Evolutionary conservation across 2,888 invertebrate genomes (phyloP).

Genomic region (Philaethria dido): DNA sequence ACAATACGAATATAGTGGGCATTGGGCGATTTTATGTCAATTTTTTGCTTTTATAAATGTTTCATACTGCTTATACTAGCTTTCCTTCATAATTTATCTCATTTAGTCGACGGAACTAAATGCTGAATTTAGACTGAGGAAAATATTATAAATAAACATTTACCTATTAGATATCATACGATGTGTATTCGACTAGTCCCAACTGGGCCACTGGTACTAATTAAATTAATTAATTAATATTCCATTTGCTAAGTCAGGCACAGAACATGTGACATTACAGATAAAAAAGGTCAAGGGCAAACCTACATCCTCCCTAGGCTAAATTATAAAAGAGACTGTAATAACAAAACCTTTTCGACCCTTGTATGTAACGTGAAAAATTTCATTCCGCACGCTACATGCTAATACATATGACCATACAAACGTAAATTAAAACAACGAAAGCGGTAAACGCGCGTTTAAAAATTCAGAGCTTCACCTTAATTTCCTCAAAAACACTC

Average conservation of each 20-base stretch:
- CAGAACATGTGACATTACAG: slow-evolving; percentile 2
- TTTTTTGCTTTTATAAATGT: too few relatives aligned
- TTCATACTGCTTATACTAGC: too few relatives aligned
- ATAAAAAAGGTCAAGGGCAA: neutral
- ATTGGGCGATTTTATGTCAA: too few relatives aligned
- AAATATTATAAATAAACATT: neutral
- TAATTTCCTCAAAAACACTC: slow-evolving; percentile 32
- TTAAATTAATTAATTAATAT: slow-evolving; percentile 12
- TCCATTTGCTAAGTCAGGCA: slow-evolving; percentile 5
- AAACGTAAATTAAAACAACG: slow-evolving; percentile 14
- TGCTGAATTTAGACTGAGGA: neutral
- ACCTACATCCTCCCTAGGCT: neutral
- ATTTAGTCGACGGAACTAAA: neutral
- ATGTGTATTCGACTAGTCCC: neutral
- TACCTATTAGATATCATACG: neutral
- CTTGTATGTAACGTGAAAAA: neutral
- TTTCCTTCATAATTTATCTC: too few relatives aligned
- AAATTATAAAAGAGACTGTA: neutral
- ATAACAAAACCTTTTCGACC: neutral
- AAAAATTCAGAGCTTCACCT: slow-evolving; percentile 23
- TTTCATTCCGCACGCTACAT: neutral
- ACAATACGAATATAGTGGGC: too few relatives aligned
- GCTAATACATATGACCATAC: neutral
- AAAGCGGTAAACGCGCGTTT: slow-evolving; percentile 12
- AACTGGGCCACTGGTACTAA: neutral